A percentile compares a stretch with the other conserved stretches of the same genome.
phyloP scores from a whole-genome alignment of 2,113 vertebrate species.

The Pachypanchax playfairii region DNA sequence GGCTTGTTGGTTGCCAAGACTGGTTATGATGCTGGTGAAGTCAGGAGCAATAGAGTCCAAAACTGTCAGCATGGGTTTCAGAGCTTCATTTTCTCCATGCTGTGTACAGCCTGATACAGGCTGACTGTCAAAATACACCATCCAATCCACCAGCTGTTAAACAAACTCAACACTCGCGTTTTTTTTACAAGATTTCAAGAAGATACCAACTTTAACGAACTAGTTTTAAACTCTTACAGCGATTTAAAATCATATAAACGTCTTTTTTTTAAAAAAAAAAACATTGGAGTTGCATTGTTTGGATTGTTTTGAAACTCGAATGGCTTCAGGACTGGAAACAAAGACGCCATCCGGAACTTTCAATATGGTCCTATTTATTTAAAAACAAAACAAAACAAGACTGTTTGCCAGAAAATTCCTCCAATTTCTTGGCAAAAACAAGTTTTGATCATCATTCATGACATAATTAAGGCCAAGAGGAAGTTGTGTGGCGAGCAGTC shows the following conservation, averaged over 20 bases:
- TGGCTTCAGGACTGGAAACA: slow-evolving; percentile 31
- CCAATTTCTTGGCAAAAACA: slow-evolving; percentile 26
- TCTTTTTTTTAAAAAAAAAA: slow-evolving; percentile 16
- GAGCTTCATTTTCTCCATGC: slow-evolving; percentile 77
- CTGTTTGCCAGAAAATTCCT: slow-evolving; percentile 15
- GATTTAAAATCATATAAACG: too few relatives aligned
- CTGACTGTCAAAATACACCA: slow-evolving; percentile 51
- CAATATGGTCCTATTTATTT: slow-evolving; percentile 28
- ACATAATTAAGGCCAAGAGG: slow-evolving; percentile 41
- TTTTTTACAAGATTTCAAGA: slow-evolving; percentile 21
- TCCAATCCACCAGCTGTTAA: slow-evolving; percentile 32
- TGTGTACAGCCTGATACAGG: slow-evolving; percentile 72
- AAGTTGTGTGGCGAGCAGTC: slow-evolving; percentile 53
- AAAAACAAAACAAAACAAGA: slow-evolving; percentile 22
- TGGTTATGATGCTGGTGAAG: slow-evolving; percentile 67
- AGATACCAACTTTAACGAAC: too few relatives aligned
- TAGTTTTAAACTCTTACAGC: too few relatives aligned
- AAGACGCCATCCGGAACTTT: slow-evolving; percentile 45
- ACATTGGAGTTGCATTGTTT: slow-evolving; percentile 18
- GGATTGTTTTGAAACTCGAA: slow-evolving; percentile 31
- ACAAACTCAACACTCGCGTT: slow-evolving; percentile 7
- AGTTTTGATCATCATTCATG: slow-evolving; percentile 53
- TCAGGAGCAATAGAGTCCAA: slow-evolving; percentile 74
- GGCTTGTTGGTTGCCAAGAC: slow-evolving; percentile 70
- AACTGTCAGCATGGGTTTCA: slow-evolving; percentile 74